Conservation (phyloP, 2,888 invertebrate genomes). For the Dyspetes luteomarginatus region DNA sequence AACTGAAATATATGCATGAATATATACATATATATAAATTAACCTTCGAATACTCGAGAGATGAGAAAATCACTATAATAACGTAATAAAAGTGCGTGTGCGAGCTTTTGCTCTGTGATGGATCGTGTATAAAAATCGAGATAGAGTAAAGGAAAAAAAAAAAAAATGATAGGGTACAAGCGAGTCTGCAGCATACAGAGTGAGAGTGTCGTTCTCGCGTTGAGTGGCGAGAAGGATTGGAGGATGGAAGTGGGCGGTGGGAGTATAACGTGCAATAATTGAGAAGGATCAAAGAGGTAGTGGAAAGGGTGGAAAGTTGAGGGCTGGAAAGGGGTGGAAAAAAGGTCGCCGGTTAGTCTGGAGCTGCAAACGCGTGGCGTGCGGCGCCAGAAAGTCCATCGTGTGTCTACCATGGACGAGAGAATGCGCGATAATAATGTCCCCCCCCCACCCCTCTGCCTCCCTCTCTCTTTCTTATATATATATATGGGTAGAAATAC, state of each 20-base stretch:
- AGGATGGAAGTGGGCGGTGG: constrained; percentile 2
- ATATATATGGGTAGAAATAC: not conserved
- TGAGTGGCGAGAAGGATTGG: not conserved
- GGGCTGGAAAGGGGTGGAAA: constrained; percentile 50
- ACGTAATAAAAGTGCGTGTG: constrained; percentile 67
- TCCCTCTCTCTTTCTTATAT: no score
- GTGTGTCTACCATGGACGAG: constrained; percentile 49
- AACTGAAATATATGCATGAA: not conserved
- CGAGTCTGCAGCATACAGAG: not conserved
- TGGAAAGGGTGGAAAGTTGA: constrained; percentile 23
- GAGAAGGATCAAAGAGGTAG: no score
- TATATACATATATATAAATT: not conserved
- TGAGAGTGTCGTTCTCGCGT: constrained; percentile 42
- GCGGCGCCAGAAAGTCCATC: constrained; percentile 77
- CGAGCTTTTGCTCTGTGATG: constrained; percentile 47
- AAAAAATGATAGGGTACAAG: constrained; percentile 66
- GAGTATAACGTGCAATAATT: constrained; percentile 15
- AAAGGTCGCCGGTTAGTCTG: constrained; percentile 76
- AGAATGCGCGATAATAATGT: constrained; percentile 56
- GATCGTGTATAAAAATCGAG: constrained; percentile 31
- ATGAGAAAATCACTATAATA: constrained; percentile 20
- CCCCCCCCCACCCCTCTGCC: no score
- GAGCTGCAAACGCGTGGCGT: constrained; percentile 71
- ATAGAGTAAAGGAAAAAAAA: constrained; percentile 56
- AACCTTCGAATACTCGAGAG: not conserved